These are phyloP conservation scores for Laticauda colubrina DNA, from an alignment of 2,113 vertebrate genomes.

Conservation along the genomic window DNA sequence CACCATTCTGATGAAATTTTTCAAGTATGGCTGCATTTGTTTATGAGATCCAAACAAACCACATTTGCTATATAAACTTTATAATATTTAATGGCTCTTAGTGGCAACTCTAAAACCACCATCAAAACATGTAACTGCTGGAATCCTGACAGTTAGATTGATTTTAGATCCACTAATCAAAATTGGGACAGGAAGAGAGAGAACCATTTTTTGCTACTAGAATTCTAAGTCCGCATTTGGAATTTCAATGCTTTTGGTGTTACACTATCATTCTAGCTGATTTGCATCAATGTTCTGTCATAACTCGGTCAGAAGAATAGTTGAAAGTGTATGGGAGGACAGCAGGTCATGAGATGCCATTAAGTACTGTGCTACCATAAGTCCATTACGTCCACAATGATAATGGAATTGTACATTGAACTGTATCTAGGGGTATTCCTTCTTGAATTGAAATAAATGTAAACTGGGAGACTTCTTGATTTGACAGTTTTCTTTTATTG, in stretches of 20 bases:
- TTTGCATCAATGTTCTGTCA: neutral
- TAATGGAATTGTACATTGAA: neutral
- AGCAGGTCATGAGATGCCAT: neutral
- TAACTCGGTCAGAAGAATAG: neutral
- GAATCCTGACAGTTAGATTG: neutral
- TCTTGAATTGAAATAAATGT: neutral
- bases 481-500: neutral
- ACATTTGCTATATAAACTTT: neutral
- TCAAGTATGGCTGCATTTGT: neutral
- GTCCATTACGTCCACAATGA: neutral
- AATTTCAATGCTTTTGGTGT: neutral
- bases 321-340: neutral
- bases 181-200: neutral
- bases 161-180: neutral
- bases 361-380: neutral
- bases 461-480: neutral
- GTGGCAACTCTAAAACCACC: too few species aligned
- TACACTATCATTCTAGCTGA: neutral
- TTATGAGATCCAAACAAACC: neutral
- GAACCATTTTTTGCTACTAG: neutral
- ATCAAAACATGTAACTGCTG: too few species aligned
- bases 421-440: neutral
- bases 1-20: neutral
- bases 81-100: neutral
- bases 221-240: neutral